Conservation (phyloP, 2,113 vertebrate genomes). For the Psettodes erumei region DNA sequence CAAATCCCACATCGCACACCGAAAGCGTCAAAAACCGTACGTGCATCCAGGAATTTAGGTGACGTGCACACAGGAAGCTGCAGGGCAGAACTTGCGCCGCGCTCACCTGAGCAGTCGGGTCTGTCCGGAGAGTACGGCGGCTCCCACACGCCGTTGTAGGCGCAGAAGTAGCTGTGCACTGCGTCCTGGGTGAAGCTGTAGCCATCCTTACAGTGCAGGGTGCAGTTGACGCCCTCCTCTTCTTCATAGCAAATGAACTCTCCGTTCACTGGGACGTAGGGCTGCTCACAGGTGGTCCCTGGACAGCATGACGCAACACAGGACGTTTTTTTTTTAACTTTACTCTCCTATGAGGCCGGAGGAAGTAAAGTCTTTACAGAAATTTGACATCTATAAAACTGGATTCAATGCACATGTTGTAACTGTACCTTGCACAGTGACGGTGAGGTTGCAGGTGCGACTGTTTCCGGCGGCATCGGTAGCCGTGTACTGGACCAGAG, state of each 20-base stretch:
- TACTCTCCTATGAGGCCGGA: too few relatives aligned
- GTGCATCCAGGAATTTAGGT: too few relatives aligned
- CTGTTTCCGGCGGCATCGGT: slow-evolving; percentile 92
- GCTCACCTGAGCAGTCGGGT: slow-evolving; percentile 94
- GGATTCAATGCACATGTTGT: not conserved
- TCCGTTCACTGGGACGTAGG: slow-evolving; percentile 90
- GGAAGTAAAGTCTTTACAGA: not conserved
- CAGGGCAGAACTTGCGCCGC: not conserved
- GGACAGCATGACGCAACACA: not conserved
- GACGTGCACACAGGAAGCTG: not conserved
- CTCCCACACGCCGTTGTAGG: slow-evolving; percentile 91
- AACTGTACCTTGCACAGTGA: slow-evolving; percentile 89
- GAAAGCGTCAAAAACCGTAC: too few relatives aligned
- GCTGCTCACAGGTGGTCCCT: slow-evolving; percentile 93
- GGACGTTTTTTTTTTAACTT: too few relatives aligned
- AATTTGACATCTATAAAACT: not conserved
- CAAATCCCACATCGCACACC: too few relatives aligned
- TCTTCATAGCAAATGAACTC: slow-evolving; percentile 88
- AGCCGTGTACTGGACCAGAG: slow-evolving; percentile 88
- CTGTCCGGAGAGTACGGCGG: slow-evolving; percentile 88
- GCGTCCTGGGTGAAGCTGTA: slow-evolving; percentile 92
- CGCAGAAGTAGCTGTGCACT: slow-evolving; percentile 90
- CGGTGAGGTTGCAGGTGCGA: slow-evolving; percentile 90
- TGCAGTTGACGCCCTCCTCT: slow-evolving; percentile 89
- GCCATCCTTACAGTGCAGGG: slow-evolving; percentile 89